Conservation (phyloP, 2,888 invertebrate genomes). For the Sisyra nigra region DNA sequence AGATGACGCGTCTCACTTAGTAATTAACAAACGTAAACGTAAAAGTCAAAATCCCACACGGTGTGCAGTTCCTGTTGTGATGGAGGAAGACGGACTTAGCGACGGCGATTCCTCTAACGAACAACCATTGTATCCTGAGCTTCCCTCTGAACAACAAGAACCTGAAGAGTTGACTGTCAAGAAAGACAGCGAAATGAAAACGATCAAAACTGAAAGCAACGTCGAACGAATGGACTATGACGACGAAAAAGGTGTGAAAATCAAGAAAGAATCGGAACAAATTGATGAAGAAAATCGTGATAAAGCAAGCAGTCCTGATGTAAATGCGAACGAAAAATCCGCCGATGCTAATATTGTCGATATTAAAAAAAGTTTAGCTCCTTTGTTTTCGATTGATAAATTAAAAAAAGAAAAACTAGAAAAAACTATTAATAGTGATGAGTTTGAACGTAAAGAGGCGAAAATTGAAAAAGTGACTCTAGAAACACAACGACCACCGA, state of each 20-base stretch:
- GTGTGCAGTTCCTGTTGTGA: constrained; percentile 43
- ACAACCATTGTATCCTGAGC: constrained; percentile 23
- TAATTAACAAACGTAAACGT: constrained; percentile 64
- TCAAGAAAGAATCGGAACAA: constrained; percentile 15
- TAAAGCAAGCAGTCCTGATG: constrained; percentile 22
- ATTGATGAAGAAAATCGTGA: constrained; percentile 25
- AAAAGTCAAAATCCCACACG: constrained; percentile 80
- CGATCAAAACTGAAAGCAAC: background rate
- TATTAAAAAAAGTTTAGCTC: constrained; percentile 25
- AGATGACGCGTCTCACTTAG: constrained; percentile 34
- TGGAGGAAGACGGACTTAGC: constrained; percentile 35
- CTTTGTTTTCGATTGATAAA: constrained; percentile 25
- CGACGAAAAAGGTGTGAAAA: constrained; percentile 11
- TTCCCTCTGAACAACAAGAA: constrained; percentile 14
- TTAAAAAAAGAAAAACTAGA: constrained; percentile 25
- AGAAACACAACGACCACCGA: constrained; percentile 23
- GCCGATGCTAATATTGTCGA: constrained; percentile 21
- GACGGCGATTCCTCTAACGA: constrained; percentile 46
- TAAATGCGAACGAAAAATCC: constrained; percentile 27
- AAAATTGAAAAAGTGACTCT: constrained; percentile 19
- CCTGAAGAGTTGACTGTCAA: constrained; percentile 14
- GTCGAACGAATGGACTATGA: constrained; percentile 13
- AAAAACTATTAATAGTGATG: constrained; percentile 17
- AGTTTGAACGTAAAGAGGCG: constrained; percentile 20
- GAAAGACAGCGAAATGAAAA: constrained; percentile 8